phyloP scores from a whole-genome alignment of 1,140 invertebrate species.

The Mactra quadrangularis region DNA sequence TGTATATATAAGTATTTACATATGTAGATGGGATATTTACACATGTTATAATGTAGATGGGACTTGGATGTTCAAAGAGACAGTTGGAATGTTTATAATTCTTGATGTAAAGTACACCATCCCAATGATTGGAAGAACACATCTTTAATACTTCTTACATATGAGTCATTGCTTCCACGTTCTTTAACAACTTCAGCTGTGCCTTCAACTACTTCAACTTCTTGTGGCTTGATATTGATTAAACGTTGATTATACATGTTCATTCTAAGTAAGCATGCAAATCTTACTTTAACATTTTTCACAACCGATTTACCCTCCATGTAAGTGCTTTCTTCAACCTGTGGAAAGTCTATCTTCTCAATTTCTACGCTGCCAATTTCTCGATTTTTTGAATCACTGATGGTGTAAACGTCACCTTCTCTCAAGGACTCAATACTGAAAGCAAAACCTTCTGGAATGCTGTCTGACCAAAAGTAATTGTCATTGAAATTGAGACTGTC shows the following conservation, averaged over 20 bases:
- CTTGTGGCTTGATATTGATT: slow-evolving; percentile 68
- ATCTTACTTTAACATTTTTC: slow-evolving; percentile 87
- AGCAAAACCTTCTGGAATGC: slow-evolving; percentile 89
- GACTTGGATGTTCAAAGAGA: too few relatives aligned
- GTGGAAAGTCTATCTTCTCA: slow-evolving; percentile 68
- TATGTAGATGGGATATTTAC: too few relatives aligned
- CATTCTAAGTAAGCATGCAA: slow-evolving; percentile 88
- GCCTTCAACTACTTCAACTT: slow-evolving; percentile 70
- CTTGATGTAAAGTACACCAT: slow-evolving; percentile 66
- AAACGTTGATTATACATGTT: slow-evolving; percentile 86
- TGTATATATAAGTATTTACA: too few relatives aligned
- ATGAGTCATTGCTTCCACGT: slow-evolving; percentile 63
- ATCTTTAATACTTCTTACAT: slow-evolving; percentile 65
- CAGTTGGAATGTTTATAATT: slow-evolving; percentile 43
- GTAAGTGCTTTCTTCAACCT: slow-evolving; percentile 77
- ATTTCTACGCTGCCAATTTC: slow-evolving; percentile 82
- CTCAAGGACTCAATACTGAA: slow-evolving; percentile 88
- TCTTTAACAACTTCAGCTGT: slow-evolving; percentile 69
- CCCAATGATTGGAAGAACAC: slow-evolving; percentile 68
- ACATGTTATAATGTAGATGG: too few relatives aligned
- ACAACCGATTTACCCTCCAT: slow-evolving; percentile 84
- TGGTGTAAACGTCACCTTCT: slow-evolving; percentile 87
- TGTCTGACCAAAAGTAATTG: slow-evolving; percentile 91
- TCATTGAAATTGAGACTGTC: slow-evolving; percentile 87
- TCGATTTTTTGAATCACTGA: slow-evolving; percentile 88